Conservation (phyloP, 2,797 vertebrate genomes). For the Mastacembelus armatus region DNA sequence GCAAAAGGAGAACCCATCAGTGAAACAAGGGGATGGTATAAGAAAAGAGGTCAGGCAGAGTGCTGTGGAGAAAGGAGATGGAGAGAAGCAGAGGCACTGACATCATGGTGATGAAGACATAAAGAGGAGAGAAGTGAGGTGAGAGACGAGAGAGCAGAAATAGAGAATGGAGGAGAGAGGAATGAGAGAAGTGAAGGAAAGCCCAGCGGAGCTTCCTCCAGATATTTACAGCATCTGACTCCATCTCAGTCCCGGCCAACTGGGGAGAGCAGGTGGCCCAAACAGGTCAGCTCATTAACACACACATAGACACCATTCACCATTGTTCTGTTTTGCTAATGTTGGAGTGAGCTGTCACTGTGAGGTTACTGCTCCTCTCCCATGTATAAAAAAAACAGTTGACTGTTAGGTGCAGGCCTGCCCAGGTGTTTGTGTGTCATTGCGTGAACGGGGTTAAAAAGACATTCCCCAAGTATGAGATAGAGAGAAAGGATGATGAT, state of each 20-base stretch:
- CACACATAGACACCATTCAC: conserved; percentile 4
- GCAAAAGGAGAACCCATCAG: not conserved
- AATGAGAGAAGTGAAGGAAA: conserved; percentile 51
- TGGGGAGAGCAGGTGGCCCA: conserved; percentile 84
- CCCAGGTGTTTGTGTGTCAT: conserved; percentile 41
- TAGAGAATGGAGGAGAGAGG: conserved; percentile 25
- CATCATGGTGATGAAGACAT: conserved; percentile 32
- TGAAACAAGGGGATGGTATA: not conserved
- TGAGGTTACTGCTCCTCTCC: conserved; percentile 42
- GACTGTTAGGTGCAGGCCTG: conserved; percentile 25
- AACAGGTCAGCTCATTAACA: conserved; percentile 83
- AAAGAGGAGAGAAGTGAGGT: conserved; percentile 30
- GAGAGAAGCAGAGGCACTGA: conserved; percentile 5
- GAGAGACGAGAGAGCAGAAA: conserved; percentile 24
- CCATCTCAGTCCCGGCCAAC: conserved; percentile 75
- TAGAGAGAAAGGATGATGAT: conserved; percentile 51
- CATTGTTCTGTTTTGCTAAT: conserved; percentile 58
- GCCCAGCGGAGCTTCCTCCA: conserved; percentile 65
- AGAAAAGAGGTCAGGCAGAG: conserved; percentile 40
- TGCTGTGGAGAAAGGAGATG: conserved; percentile 10
- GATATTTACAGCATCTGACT: conserved; percentile 79
- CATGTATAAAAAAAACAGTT: conserved; percentile 43
- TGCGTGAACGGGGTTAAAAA: conserved; percentile 72
- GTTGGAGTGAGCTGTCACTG: conserved; percentile 27
- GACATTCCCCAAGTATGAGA: conserved; percentile 60